Base-by-base conservation (phyloP, 2,888 invertebrate species). In the Aphrophora alni region DNA sequence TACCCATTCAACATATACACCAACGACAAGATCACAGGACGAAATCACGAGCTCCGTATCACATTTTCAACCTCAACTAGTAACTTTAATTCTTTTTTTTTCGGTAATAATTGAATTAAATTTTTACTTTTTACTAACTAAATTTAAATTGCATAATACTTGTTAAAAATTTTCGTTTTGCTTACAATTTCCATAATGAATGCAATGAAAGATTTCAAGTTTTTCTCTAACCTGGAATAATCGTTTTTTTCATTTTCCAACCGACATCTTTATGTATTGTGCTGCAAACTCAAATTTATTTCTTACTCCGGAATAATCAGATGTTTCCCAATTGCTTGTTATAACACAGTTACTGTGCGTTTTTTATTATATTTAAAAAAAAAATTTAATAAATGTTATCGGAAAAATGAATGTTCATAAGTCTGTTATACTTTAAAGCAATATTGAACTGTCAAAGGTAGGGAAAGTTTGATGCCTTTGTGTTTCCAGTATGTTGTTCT, bases 1-100 rank as follows among this genome's bases (percentile, higher is more conserved):
- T 70, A 72, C 51, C 78, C 78, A 71, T 78, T 72, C 75, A 75
- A 80, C 75, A 80, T 75, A 80, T 70, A 80, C 70, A 38, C 80
- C 82, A 82, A 83, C 84, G 83, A 83, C 83, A 82, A 83, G 82
- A 80, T 80, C 83, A 83, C 83, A 83, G 84, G 84, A 84, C 82
- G 82, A 84, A 83, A 83, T 81, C 81, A 80, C 81, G 84, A 84
- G 82, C 84, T 84, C 84, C 83, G 84, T 78, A 59, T 59, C 59
- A 59, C 59, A 21, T 4, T 59, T 59, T 59, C 59, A 59, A 59
- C 59, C 59, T 59, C 21, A 59, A 21, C 33, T 33, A 33, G 33
- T 33, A 33, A 5, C 8, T 33, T 33, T 5, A 33, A 33, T 5
- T 33, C 59, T 59, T 17, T 12, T 4, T 33, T 33, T 33, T 44